Evolutionary conservation across 2,888 invertebrate species (phyloP), one percentile per base, ranked within the genome.

Genomic region (Drosophila siamana): DNA sequence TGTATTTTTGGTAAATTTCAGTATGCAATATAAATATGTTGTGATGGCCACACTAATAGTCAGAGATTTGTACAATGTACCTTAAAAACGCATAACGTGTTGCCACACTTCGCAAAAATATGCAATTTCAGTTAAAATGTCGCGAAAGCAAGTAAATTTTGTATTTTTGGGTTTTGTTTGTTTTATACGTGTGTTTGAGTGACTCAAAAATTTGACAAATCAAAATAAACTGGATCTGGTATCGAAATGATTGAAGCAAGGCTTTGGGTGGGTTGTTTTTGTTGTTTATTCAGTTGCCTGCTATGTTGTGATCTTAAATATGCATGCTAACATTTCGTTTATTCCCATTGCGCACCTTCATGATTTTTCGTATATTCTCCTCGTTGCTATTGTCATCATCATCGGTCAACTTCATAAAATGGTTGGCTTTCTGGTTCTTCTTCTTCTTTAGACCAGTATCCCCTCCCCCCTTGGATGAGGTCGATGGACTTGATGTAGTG

Each of bases 121-220:
- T 19, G 19, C 19, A 28, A 38, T 33, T n/a, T 22, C n/a, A 24
- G 47, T 9, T 46, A n/a, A 5, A 24, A 24, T 22, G 7, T n/a
- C 28, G 15, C 15, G 40, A 50, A 55, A 54, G 60, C 55, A 51
- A 56, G 11, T 40, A 15, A 69, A 64, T 71, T 71, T 71, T 7
- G 26, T 19, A 63, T 33, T 41, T n/a, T 24, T 54, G 51, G 52
- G 52, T 52, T 52, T 70, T 55, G 43, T 33, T 28, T 64, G 28
- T 28, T 69, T 55, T 55, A 46, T 63, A 40, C 44, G 40, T 59
- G 47, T 16, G 26, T 9, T 7, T 33, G 30, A 24, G 9, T 57
- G 44, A 54, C 70, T 70, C 65, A 61, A 71, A 72, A 67, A 57
- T 71, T 71, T 19, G 19, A 67, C 71, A 50, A 71, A 71, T 72